phyloP scores from a whole-genome alignment of 2,113 vertebrate genomes.

The Helogale parvula region DNA sequence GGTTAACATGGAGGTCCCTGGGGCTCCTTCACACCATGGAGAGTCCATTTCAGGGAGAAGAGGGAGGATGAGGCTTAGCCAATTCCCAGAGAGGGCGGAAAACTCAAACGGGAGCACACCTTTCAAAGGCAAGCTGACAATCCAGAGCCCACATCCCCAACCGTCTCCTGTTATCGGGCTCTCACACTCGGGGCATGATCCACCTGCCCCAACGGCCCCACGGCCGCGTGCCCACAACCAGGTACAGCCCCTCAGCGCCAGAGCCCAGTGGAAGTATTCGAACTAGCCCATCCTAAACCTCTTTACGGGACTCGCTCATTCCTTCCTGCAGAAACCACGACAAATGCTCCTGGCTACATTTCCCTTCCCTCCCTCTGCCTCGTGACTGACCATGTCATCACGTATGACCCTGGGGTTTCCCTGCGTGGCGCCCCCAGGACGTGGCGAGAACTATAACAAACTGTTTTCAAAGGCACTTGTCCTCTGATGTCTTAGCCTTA shows the following conservation, averaged over 20 bases:
- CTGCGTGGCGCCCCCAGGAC: fast-evolving
- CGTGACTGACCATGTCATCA: neutral
- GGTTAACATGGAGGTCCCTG: neutral
- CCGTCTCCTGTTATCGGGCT: neutral
- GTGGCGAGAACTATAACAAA: neutral
- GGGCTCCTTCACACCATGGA: neutral
- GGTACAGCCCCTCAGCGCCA: too few species aligned
- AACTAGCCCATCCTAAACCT: neutral
- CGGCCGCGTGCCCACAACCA: neutral
- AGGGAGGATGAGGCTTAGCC: neutral
- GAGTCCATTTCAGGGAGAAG: neutral
- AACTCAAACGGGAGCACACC: neutral
- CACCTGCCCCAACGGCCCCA: neutral
- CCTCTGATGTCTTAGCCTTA: neutral
- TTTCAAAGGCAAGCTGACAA: neutral
- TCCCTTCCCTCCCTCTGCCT: neutral
- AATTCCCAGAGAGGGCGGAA: neutral
- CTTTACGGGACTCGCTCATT: fast-evolving
- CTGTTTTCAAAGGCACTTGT: neutral
- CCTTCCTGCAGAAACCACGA: neutral
- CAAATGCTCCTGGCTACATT: neutral
- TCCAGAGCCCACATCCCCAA: neutral
- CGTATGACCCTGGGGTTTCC: neutral
- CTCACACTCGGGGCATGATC: neutral
- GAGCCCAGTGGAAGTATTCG: neutral